Evolutionary conservation across 2,888 invertebrate species (phyloP).

Genomic region (Cyclophora albipunctata): DNA sequence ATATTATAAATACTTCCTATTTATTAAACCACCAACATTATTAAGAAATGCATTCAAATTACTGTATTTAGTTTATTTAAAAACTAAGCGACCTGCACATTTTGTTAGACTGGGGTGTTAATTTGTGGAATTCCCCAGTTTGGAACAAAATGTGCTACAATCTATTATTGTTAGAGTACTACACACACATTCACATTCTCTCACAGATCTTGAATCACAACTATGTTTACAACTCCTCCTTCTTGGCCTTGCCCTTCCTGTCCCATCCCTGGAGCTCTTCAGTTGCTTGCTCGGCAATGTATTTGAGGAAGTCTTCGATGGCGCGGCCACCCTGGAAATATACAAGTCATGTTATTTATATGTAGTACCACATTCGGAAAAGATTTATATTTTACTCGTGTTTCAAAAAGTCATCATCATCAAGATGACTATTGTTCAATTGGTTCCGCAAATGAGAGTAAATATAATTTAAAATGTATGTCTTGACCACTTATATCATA

Average conservation of each 20-base stretch:
- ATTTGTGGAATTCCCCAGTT: conserved; percentile 17
- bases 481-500: too few relatives aligned
- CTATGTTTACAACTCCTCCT: conserved; percentile 59
- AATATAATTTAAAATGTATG: too few relatives aligned
- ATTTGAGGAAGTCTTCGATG: conserved; percentile 94
- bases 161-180: conserved; percentile 1
- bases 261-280: conserved; percentile 90
- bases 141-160: background rate
- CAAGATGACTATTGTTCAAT: too few relatives aligned
- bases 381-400: too few relatives aligned
- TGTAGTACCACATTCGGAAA: too few relatives aligned
- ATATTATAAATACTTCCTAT: conserved; percentile 67
- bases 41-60: conserved; percentile 68
- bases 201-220: conserved; percentile 58
- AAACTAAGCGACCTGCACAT: conserved; percentile 34
- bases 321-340: conserved; percentile 89
- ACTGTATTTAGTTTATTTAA: conserved; percentile 65
- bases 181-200: conserved; percentile 26
- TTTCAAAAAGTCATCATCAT: too few relatives aligned
- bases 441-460: too few relatives aligned
- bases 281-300: conserved; percentile 93
- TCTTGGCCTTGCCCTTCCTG: conserved; percentile 83
- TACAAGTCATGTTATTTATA: too few relatives aligned
- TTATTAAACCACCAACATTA: conserved; percentile 60
- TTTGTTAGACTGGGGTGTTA: conserved; percentile 15